Base-by-base conservation (phyloP, 1,140 invertebrate species). In the Leptoteleia sp. region DNA sequence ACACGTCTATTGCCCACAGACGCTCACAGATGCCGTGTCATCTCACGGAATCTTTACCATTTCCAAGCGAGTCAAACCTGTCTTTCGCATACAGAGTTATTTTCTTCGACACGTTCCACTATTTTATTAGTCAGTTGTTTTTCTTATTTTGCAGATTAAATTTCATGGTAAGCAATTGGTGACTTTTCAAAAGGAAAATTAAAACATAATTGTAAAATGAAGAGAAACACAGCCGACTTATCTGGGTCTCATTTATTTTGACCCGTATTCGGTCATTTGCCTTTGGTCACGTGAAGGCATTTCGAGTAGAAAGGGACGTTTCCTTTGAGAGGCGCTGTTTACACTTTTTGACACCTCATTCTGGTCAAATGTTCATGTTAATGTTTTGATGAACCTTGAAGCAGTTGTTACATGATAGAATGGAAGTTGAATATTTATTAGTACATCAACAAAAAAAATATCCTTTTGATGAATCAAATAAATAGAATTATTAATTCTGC, bases 11-110 rank as follows among this genome's bases (percentile, higher is more conserved):
- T 33, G 29, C 6, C 12, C 12, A 16, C 9, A n/a, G 25, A 38
- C 25, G 7, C 13, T 50, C 54, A 59, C 65, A 8, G 8, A 45
- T 45, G 15, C 27, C 12, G 55, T 71, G 67, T 71, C 67, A 52
- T 71, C 65, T 57, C 52, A 22, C 13, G n/a, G 31, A 48, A 48
- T 54, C 48, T 72, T 64, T 73, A 38, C 33, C 54, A 62, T 54
- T 62, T 54, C 48, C 19, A 45, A 45, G 45, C 42, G n/a, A 57
- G 50, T 55, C 47, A 55, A 73, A 73, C 42, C 57, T 64, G 48
- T 62, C 55, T 40, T 45, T 45, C 43, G 13, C 37, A 52, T 43
- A 50, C 65, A 50, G 31, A 70, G 43, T 57, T 40, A 37, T 55
- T 55, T 16, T 12, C 8, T 33, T 50, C 27, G 9, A 47, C 22